Base-by-base conservation (phyloP, 2,888 invertebrate genomes). In the Ectropis crepuscularia region DNA sequence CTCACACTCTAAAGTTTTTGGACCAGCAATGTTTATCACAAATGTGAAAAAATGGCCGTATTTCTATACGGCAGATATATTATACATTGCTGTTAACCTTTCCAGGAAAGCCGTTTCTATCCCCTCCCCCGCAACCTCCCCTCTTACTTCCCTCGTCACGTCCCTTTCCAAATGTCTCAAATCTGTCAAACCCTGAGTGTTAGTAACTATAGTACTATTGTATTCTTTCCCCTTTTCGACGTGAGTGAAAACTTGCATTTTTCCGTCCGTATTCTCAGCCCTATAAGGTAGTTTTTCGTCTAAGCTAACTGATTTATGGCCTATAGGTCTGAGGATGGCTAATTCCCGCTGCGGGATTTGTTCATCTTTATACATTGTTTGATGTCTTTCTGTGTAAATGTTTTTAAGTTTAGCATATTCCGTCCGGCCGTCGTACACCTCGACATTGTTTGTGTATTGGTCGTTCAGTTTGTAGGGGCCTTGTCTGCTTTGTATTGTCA, bases 91-190 rank as follows among this genome's bases (percentile, higher is more conserved):
- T 0, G 88, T 88, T 39, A 92, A 69, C 50, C 84, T 74, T 51
- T 91, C 92, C 0, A 92, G 72, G 65, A 92, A 89, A 0, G 77
- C 86, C 36, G 79, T 87, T 54, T 90, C 91, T 0, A 82, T 83
- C 4, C 70, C 70, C 11, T 90, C 91, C 0, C 83, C 82, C 0
- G 81, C 77, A 0, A 87, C 63, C 16, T 85, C 86, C 2, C 61
- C 71, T 36, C 85, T 72, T 0, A 77, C 76, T 0, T 88, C 84
- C 5, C 82, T 74, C 1, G 59, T 57, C 4, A 76, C 70, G 0
- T 83, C 87, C 0, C 87, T 66, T 0, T 88, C 89, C 5, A 88
- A 47, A 63, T 79, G 80, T 43, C 85, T 78, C 0, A 89, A 78
- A 63, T 89, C 89, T 36, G 69, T 75, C 2, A 88, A 59, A 2